These are phyloP conservation scores for Ladona fulva DNA, from an alignment of 1,140 invertebrate genomes.

Conservation along the genomic window DNA sequence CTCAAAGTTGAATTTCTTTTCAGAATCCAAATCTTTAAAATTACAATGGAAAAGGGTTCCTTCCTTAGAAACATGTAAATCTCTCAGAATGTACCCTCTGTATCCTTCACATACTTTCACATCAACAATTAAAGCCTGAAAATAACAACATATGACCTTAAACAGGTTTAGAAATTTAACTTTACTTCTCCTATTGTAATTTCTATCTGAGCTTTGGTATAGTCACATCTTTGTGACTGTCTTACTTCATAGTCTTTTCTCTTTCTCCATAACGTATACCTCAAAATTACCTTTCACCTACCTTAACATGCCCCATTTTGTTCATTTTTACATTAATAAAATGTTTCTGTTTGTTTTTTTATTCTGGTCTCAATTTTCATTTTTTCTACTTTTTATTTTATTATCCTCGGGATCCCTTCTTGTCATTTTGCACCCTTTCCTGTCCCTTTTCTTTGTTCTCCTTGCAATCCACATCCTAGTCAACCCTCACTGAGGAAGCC, in stretches of 20 bases:
- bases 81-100: too few relatives aligned
- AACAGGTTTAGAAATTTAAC: too few relatives aligned
- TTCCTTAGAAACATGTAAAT: too few relatives aligned
- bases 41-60: too few relatives aligned
- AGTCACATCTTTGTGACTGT: constrained; percentile 13
- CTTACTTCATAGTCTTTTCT: constrained; percentile 22
- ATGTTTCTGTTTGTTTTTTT: constrained; percentile 29
- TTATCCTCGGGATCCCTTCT: constrained; percentile 26
- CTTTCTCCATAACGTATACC: constrained; percentile 14
- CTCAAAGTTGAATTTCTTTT: too few relatives aligned
- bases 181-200: too few relatives aligned
- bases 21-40: too few relatives aligned
- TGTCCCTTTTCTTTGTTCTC: background rate
- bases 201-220: background rate
- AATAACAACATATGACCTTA: too few relatives aligned
- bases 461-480: constrained; percentile 39
- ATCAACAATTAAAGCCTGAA: too few relatives aligned
- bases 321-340: constrained; percentile 15
- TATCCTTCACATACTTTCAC: too few relatives aligned
- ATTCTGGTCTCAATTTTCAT: constrained; percentile 33
- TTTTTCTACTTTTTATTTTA: constrained; percentile 32
- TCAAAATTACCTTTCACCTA: too few relatives aligned
- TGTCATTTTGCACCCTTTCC: background rate
- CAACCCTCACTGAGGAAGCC: constrained; percentile 67
- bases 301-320: too few relatives aligned